Base-by-base conservation (phyloP, 1,140 invertebrate species). In the Leptinotarsa texana region DNA sequence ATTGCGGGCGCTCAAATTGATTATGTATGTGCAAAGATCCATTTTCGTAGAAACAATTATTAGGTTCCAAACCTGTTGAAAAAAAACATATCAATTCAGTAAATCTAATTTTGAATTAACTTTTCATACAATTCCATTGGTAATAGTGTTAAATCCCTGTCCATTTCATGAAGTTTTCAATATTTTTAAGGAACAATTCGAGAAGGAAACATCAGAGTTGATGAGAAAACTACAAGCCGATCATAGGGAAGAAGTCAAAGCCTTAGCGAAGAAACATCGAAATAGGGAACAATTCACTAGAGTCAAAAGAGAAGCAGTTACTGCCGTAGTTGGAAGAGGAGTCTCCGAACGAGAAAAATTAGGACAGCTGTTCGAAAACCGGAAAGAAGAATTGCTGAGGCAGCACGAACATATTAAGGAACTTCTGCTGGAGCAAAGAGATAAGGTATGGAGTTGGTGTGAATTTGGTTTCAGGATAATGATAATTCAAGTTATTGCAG, bases 241-340 rank as follows among this genome's bases (percentile, higher is more conserved):
- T 75, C 91, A 93, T 72, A 91, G 94, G 77, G 93, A 94, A 69
- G 95, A 98, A 83, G 94, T 97, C 61, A 96, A 96, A 84, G 90
- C 89, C 47, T 86, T 96, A 67, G 89, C 92, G 17, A 94, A 94
- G 79, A 91, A 91, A 75, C 93, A 95, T 82, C 92, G 90, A 80
- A 96, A 98, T 83, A 94, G 96, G 82, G 95, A 96, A 80, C 96
- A 98, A 85, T 88, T 98, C 76, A 92, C 92, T 57, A 90, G 93
- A 87, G 90, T 93, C 84, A 94, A 94, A 80, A 86, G 93, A 47
- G 93, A 94, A 85, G 91, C 93, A 3, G 89, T 89, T 18, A 91
- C 90, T 75, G 89, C 91, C 63, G 92, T 94, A 2, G 94, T 96
- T 61, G 93, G 94, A 79, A 92, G 93, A 75, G 94, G 94, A 42